Evolutionary conservation across 2,113 vertebrate genomes (phyloP).

Genomic region (Malurus melanocephalus): DNA sequence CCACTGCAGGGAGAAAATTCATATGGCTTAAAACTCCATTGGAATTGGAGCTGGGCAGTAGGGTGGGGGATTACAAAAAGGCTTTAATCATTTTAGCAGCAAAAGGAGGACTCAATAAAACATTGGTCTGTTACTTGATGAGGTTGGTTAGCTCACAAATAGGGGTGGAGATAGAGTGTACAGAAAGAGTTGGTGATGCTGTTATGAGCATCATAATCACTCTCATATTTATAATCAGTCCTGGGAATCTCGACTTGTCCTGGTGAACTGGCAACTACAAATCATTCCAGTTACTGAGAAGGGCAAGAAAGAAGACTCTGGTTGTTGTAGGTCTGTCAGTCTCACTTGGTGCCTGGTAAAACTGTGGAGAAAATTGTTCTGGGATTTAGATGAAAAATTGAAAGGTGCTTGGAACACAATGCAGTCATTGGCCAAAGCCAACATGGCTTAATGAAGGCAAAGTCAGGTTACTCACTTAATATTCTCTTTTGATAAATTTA

Average conservation of each 20-base stretch:
- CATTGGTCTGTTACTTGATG: neutral
- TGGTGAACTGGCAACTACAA: neutral
- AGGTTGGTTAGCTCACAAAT: neutral
- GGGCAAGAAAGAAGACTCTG: neutral
- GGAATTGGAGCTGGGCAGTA: neutral
- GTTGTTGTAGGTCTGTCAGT: neutral
- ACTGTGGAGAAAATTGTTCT: neutral
- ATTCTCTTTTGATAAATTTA: neutral
- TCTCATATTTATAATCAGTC: neutral
- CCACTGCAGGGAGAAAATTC: neutral
- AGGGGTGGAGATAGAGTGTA: neutral
- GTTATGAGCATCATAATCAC: no score
- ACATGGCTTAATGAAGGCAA: neutral
- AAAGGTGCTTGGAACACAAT: neutral
- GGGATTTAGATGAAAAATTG: neutral
- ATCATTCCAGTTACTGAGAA: neutral
- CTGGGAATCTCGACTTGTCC: neutral
- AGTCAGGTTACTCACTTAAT: neutral
- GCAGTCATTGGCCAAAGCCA: rapidly evolving
- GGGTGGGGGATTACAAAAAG: neutral
- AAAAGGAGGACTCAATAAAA: neutral
- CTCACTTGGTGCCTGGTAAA: neutral
- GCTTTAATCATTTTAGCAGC: neutral
- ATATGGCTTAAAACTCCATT: rapidly evolving
- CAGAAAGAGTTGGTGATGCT: neutral